Base-by-base conservation (phyloP, 2,113 vertebrate species). In the Urocynchramus pylzowi region DNA sequence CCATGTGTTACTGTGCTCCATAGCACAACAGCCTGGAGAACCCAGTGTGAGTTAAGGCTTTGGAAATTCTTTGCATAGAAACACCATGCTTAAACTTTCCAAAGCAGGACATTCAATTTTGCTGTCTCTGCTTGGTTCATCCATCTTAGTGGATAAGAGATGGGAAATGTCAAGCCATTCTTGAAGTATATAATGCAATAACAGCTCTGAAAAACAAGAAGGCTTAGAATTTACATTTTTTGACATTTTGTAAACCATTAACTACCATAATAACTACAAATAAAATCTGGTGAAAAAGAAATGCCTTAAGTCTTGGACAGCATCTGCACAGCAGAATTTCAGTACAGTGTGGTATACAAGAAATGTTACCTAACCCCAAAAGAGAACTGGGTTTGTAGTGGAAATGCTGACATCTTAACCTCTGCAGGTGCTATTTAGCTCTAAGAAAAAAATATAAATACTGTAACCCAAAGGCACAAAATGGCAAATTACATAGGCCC, bases 331-430 rank as follows among this genome's bases (percentile, higher is more conserved):
- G 73, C 30, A 71, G 52, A 68, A 74, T 59, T 91, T 84, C 69
- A 82, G 35, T 67, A 86, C 2, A 59, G 26, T 30, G 37, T 54
- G 50, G 61, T 54, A 84, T 53, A 85, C 76, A 96, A 84, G 59
- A 81, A 71, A 68, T 53, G 57, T 44, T 82, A 75, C 37, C 76
- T 70, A 95, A 81, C 60, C 59, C 37, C n/a, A 42, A 70, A 74
- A 73, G 57, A 83, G 41, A 94, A 53, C 37, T 60, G 67, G 8
- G 17, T 70, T 96, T 89, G 56, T 41, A 64, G 88, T 50, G 71
- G 87, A 87, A 87, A 95, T 45, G 76, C 61, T 92, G 89, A 93
- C 78, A 84, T 59, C 75, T 33, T 83, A 92, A 71, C 35, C 68
- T 87, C 88, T 79, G 60, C 22, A 59, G 45, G 33, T 49, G 67